Evolutionary conservation across 2,888 invertebrate species (phyloP), one percentile per base, ranked within the genome.

Genomic region (Neria commutata): DNA sequence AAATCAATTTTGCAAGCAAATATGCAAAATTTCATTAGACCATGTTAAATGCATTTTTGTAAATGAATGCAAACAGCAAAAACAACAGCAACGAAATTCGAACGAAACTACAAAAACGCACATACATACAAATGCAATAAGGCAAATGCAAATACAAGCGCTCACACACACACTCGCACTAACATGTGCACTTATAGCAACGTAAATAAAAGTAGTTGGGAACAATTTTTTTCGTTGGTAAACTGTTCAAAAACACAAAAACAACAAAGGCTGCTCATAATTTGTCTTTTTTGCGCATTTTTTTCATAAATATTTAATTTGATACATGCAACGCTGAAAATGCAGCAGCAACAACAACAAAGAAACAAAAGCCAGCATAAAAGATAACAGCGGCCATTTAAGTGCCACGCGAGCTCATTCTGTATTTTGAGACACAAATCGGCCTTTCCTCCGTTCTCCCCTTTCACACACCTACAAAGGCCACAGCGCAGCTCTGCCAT

Each of bases 391-490:
- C 23, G 56, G 42, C 34, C 46, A 14, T 45, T 29, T 24, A 51
- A 51, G 37, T 33, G 56, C 50, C 56, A 56, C 50, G 46, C 56
- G 33, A 49, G n/a, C 45, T 26, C 49, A 25, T 16, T 17, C 42
- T 42, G 29, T 8, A 11, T 29, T 8, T 29, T 29, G 6, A 19
- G 19, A 42, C 14, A 14, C 19, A 42, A n/a, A 37, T n/a, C 37
- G 37, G n/a, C 37, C 4, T n/a, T n/a, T n/a, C n/a, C n/a, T n/a
- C n/a, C n/a, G n/a, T n/a, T n/a, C 42, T 19, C 21, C 42, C 19
- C 14, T 3, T 21, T 21, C 17, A 42, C 19, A 17, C 42, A 17
- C 5, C 19, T 14, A 21, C 6, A 6, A n/a, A n/a, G n/a, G n/a
- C n/a, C n/a, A n/a, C n/a, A n/a, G n/a, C n/a, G n/a, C n/a, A n/a